These are phyloP conservation scores for Dipodomys spectabilis DNA, from an alignment of 2,113 vertebrate genomes.

Conservation along the genomic window DNA sequence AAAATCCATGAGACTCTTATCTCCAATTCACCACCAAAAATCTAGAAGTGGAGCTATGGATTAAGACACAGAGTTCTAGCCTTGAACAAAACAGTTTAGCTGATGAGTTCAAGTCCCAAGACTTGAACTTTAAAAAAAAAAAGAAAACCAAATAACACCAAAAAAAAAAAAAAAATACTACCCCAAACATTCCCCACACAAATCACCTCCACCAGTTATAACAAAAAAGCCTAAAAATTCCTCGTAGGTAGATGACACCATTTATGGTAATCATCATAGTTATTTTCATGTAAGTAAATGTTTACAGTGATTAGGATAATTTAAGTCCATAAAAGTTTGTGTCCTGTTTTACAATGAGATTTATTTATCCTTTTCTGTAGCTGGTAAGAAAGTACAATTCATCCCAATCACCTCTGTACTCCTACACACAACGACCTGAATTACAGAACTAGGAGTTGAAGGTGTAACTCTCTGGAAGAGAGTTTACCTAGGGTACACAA, in stretches of 20 bases:
- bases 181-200: background rate
- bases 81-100: too few relatives aligned
- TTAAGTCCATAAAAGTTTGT: background rate
- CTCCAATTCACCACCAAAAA: too few relatives aligned
- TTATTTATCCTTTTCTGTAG: background rate
- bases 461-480: background rate
- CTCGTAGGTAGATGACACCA: background rate
- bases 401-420: too few relatives aligned
- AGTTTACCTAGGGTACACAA: rapidly evolving
- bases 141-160: background rate
- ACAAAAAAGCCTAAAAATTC: background rate
- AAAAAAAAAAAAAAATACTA: too few relatives aligned
- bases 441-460: background rate
- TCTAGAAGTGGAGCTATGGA: too few relatives aligned
- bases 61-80: too few relatives aligned
- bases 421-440: too few relatives aligned
- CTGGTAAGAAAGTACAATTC: background rate
- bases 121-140: too few relatives aligned
- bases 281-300: background rate
- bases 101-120: too few relatives aligned
- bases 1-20: too few relatives aligned
- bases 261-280: background rate
- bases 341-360: background rate
- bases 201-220: rapidly evolving
- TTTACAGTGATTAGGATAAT: background rate